Evolutionary conservation across 92 coral and sea anemone genomes (phyloP), one percentile per base, ranked within the genome.

Genomic region (Montipora capitata): DNA sequence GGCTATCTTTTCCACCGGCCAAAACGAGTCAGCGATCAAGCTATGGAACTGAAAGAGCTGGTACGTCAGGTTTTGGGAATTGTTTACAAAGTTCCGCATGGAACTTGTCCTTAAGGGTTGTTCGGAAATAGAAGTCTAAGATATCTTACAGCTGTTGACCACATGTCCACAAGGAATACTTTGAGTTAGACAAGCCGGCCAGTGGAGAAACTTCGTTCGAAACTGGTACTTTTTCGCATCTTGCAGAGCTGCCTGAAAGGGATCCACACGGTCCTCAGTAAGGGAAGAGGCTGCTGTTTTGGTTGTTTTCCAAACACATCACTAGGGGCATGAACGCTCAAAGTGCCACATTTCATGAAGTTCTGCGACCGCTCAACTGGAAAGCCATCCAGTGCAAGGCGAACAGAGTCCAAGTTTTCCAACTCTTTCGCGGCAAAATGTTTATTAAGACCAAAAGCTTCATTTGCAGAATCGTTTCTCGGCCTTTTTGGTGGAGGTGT

Each of bases 1-100:
- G 35, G 35, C 35, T 27, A 27, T 27, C 35, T 27, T 27, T 27
- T 27, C 35, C 35, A 27, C 35, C 35, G 2, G 1, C 35, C 35
- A 27, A 27, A 27, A 27, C 35, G 35, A 27, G 35, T 27, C 35
- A 27, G 35, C 35, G 35, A 27, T 27, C 35, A 27, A 27, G 35
- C 35, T 27, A 27, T 27, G 51, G 51, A 5, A 2, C 51, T 5
- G 6, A 20, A 27, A 62, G 61, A 80, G 75, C 85, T 43, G 74
- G 85, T 7, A 80, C 85, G 40, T 80, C 54, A 11, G 74, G 74
- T 51, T 80, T 80, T 10, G 85, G 85, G 40, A 80, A 80, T 45
- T 45, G 51, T 45, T 45, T 45, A 8, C 5, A 5, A 8, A 45
- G 51, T 45, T 45, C 77, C 14, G 10, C 67, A 15, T 80, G 85